Base-by-base conservation (phyloP, 2,113 vertebrate genomes). In the Uropsilus gracilis region DNA sequence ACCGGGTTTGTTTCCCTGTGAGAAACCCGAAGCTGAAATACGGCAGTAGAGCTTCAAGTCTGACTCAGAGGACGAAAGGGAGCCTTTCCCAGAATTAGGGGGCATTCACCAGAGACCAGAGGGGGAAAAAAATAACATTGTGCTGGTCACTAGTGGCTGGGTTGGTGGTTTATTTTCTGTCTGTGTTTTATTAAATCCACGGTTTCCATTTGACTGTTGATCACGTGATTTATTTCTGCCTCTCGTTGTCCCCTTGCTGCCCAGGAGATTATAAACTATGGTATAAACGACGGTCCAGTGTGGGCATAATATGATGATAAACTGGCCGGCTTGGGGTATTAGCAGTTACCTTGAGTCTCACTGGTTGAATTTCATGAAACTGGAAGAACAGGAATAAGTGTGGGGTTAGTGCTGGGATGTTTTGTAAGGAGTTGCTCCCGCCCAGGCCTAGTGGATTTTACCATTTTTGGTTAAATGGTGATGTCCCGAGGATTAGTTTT, bases 131-230 rank as follows among this genome's bases (percentile, higher is more conserved):
- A 93, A 82, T 83, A 97, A 95, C 92, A 46, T n/a, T 89, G 88
- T 42, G 16, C 44, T 90, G 96, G 37, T 96, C 96, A 97, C 93
- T 90, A 37, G 92, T 53, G 34, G 95, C 94, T 90, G 94, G 90
- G 92, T 89, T 75, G 32, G 44, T 96, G 96, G 85, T 92, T 95
- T 98, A 61, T 94, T 97, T 97, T 93, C 94, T 95, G 96, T 96
- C 96, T 98, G 96, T 2, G 87, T 97, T 97, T 97, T 96, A 97
- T 98, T 98, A 97, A 73, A 73, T 94, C 86, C 96, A 93, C 68
- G 39, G 97, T 97, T 98, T 92, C 90, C 18, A 28, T 88, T 85
- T 78, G 89, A 94, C 91, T 95, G 85, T 91, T 88, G 93, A 96
- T 94, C 90, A 6, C 95, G 93, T 95, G 96, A 97, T 97, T 98